phyloP scores from a whole-genome alignment of 2,113 vertebrate species.

The Triplophysa siluroides region DNA sequence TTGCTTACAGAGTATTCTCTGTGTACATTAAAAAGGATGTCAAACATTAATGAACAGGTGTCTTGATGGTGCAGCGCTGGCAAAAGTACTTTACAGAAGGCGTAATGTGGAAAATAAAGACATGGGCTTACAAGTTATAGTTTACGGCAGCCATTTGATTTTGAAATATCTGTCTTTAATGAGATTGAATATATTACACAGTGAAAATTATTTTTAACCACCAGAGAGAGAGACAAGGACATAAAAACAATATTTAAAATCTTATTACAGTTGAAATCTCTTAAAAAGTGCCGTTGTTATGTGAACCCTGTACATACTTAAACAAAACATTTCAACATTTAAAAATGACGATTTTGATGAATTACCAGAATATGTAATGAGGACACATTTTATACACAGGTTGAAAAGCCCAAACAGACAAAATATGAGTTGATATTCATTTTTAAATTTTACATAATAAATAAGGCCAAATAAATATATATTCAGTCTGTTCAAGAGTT shows the following conservation, averaged over 20 bases:
- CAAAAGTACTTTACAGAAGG: not conserved
- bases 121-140: not conserved
- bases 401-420: constrained; percentile 46
- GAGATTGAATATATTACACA: constrained; percentile 54
- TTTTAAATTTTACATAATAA: constrained; percentile 55
- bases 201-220: constrained; percentile 52
- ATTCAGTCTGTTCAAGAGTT: constrained; percentile 27
- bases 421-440: constrained; percentile 48
- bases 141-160: not conserved
- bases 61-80: not conserved
- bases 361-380: constrained; percentile 43
- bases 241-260: constrained; percentile 43
- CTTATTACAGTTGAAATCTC: constrained; percentile 48
- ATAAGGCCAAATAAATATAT: constrained; percentile 60
- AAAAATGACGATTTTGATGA: constrained; percentile 24
- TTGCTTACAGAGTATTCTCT: constrained; percentile 14
- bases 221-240: constrained; percentile 39
- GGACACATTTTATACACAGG: constrained; percentile 24
- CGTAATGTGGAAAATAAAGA: not conserved
- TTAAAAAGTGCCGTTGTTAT: constrained; percentile 48
- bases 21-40: constrained; percentile 11
- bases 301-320: constrained; percentile 50
- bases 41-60: not conserved
- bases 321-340: not conserved
- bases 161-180: constrained; percentile 52